A percentile compares a stretch with the other conserved stretches of the same genome.
These are phyloP conservation scores for Paramisgurnus dabryanus DNA, from an alignment of 2,113 vertebrate species.

Conservation along the genomic window DNA sequence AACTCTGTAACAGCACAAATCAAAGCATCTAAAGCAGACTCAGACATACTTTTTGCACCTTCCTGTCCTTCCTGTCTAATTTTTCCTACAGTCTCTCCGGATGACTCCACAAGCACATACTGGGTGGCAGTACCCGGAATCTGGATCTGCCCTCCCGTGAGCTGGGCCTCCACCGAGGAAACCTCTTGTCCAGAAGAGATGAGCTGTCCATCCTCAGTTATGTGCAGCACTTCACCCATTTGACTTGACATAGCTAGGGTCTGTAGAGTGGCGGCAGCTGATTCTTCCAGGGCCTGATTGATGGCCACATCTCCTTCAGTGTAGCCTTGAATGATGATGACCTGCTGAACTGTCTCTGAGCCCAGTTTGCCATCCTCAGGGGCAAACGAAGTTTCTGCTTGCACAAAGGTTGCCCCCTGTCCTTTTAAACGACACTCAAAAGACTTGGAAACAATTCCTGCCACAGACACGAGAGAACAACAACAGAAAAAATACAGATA, in stretches of 20 bases:
- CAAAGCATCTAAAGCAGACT: constrained; percentile 87
- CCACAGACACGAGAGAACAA: constrained; percentile 7
- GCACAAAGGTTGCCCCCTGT: constrained; percentile 92
- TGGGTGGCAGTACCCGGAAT: constrained; percentile 70
- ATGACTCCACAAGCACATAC: constrained; percentile 87
- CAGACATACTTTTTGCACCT: constrained; percentile 55
- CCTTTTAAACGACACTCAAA: constrained; percentile 96
- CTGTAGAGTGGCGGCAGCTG: constrained; percentile 91
- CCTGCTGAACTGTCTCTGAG: constrained; percentile 84
- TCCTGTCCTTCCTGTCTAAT: constrained; percentile 65
- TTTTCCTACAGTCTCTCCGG: constrained; percentile 69
- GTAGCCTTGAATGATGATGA: constrained; percentile 96
- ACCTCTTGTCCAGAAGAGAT: constrained; percentile 78
- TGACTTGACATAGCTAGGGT: constrained; percentile 93
- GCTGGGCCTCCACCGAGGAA: constrained; percentile 64
- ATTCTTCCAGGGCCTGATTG: constrained; percentile 88
- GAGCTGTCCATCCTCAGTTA: constrained; percentile 92
- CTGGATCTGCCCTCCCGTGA: constrained; percentile 63
- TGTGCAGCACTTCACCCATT: constrained; percentile 91
- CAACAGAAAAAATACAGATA: too few species aligned
- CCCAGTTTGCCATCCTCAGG: constrained; percentile 65
- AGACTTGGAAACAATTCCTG: constrained; percentile 97
- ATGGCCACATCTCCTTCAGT: constrained; percentile 80
- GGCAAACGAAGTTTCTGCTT: constrained; percentile 78
- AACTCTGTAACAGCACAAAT: constrained; percentile 92